Conservation (phyloP, 2,113 vertebrate species). For the Aphelocoma coerulescens region DNA sequence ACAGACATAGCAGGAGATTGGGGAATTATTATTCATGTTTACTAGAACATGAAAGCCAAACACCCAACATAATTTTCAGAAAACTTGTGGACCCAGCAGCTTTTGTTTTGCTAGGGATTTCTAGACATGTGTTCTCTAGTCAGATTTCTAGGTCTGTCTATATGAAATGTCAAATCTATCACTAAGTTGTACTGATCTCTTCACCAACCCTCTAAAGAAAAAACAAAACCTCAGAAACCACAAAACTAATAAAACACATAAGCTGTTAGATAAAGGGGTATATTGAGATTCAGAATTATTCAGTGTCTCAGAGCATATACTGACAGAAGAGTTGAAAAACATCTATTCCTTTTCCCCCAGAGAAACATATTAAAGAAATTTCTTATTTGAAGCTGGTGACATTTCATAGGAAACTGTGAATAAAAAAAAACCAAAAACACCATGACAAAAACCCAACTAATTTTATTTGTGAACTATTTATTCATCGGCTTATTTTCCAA, state of each 20-base stretch:
- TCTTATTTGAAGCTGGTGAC: not conserved
- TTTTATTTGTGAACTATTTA: conserved; percentile 8
- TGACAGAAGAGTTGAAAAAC: not conserved
- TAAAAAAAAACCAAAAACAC: not conserved
- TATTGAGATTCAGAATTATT: not conserved
- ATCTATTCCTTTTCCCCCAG: not conserved
- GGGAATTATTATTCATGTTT: not conserved
- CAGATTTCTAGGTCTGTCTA: not conserved
- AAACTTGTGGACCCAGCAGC: not conserved
- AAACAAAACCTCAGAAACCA: not conserved
- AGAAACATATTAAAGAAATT: not conserved
- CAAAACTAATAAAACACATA: not conserved
- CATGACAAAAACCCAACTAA: not conserved
- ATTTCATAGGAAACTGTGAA: not conserved
- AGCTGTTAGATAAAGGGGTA: not conserved
- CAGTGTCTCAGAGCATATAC: not conserved
- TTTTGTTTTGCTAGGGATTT: not conserved
- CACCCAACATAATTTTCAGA: not conserved
- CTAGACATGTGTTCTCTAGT: not conserved
- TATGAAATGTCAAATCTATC: not conserved
- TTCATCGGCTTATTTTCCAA: not conserved
- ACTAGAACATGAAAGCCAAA: not conserved
- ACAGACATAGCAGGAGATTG: not conserved
- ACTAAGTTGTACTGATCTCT: not conserved
- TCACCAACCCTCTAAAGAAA: not conserved